A percentile compares a stretch with the other conserved stretches of the same genome.
phyloP scores from a whole-genome alignment of 2,888 invertebrate genomes.

The Odontothrips loti region DNA sequence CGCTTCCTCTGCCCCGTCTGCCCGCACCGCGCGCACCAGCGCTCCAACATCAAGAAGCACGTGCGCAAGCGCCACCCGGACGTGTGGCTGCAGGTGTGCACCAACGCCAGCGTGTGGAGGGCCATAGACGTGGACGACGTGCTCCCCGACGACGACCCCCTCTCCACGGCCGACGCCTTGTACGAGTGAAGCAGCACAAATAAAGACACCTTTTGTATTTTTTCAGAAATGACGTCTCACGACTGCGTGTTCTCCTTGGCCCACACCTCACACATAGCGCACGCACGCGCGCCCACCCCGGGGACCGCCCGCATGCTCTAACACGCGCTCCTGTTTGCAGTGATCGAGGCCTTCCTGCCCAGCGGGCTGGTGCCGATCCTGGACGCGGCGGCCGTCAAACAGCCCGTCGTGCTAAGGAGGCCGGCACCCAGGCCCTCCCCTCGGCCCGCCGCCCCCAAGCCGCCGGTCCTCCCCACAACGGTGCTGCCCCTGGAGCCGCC shows the following conservation, averaged over 20 bases:
- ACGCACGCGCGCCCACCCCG: not conserved
- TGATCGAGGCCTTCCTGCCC: constrained; percentile 19
- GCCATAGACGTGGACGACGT: not conserved
- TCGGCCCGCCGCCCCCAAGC: not conserved
- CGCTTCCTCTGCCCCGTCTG: constrained; percentile 33
- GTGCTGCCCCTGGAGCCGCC: not conserved
- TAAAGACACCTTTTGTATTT: not conserved
- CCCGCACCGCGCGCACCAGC: constrained; percentile 28
- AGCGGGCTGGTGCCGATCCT: not conserved
- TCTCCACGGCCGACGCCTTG: not conserved
- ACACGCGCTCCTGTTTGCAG: not conserved
- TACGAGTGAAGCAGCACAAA: not conserved
- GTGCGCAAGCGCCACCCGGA: constrained; percentile 15
- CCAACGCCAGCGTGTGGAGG: not conserved
- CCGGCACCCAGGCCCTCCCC: too few species aligned
- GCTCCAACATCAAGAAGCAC: constrained; percentile 18
- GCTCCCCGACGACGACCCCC: not conserved
- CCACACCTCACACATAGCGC: not conserved
- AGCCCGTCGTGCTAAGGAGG: too few species aligned
- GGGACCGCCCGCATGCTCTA: not conserved
- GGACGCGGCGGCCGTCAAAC: not conserved
- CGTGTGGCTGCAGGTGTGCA: not conserved
- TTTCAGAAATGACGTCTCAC: not conserved
- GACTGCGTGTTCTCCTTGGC: not conserved
- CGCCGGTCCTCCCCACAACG: not conserved